Evolutionary conservation across 2,113 vertebrate genomes (phyloP).

Genomic region (Sylvilagus bachmani): DNA sequence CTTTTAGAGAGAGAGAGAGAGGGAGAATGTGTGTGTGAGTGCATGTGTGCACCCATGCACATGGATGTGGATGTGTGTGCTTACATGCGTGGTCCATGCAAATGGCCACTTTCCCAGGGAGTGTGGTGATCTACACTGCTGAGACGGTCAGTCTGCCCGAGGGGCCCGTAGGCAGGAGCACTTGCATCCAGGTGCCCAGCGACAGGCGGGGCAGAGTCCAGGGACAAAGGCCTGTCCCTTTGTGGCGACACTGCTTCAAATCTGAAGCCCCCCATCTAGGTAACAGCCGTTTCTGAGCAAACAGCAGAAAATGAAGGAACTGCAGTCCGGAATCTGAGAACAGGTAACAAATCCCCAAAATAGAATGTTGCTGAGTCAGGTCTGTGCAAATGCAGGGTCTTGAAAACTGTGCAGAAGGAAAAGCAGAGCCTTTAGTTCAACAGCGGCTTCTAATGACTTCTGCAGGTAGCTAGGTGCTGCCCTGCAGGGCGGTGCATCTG

Average conservation of each 20-base stretch:
- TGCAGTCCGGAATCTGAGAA: slow-evolving; percentile 58
- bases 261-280: neutral
- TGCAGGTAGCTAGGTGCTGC: slow-evolving; percentile 50
- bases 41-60: too few relatives aligned
- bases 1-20: neutral
- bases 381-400: slow-evolving; percentile 44
- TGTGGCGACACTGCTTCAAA: neutral
- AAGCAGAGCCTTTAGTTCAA: slow-evolving; percentile 79
- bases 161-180: neutral
- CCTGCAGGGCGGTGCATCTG: neutral
- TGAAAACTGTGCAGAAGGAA: slow-evolving; percentile 49
- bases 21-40: too few relatives aligned
- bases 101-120: slow-evolving; percentile 22
- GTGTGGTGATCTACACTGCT: neutral
- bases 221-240: slow-evolving; percentile 24
- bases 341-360: slow-evolving; percentile 68
- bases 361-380: slow-evolving; percentile 80
- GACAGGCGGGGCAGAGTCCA: neutral
- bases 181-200: neutral
- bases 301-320: slow-evolving; percentile 36
- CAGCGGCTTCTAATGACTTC: slow-evolving; percentile 77
- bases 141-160: neutral
- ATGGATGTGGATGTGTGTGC: too few relatives aligned
- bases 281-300: neutral
- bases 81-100: neutral